Percentiles rank a stretch among this genome's conserved stretches.
Evolutionary conservation across 2,888 invertebrate species (phyloP).

Genomic region (Elmis aenea): DNA sequence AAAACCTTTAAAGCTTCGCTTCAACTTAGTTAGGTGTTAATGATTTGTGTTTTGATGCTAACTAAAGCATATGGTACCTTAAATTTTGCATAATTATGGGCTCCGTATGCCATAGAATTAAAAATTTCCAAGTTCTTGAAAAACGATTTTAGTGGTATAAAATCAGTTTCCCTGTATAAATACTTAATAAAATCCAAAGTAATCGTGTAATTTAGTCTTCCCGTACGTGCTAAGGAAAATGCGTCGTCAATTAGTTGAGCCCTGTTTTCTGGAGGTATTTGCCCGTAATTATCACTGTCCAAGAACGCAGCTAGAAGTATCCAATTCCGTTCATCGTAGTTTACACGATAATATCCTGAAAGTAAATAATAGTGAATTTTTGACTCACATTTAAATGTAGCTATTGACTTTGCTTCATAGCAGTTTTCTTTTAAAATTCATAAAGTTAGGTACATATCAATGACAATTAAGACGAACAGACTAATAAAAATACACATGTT

Average conservation of each 20-base stretch:
- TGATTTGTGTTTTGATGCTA: no score
- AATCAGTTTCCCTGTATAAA: slow-evolving; percentile 54
- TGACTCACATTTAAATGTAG: no score
- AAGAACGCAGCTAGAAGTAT: slow-evolving; percentile 46
- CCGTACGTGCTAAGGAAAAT: slow-evolving; percentile 50
- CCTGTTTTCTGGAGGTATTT: slow-evolving; percentile 54
- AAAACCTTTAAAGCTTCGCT: no score
- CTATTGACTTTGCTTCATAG: no score
- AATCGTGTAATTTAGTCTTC: slow-evolving; percentile 50
- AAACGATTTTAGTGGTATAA: slow-evolving; percentile 52
- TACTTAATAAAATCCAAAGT: slow-evolving; percentile 57
- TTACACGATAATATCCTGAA: slow-evolving; percentile 42
- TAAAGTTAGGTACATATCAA: no score
- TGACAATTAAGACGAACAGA: no score
- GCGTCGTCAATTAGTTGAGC: slow-evolving; percentile 54
- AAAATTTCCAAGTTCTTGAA: not conserved
- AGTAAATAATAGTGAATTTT: no score
- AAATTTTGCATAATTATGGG: not conserved
- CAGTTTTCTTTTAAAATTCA: no score
- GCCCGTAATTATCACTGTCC: slow-evolving; percentile 36
- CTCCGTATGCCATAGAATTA: not conserved
- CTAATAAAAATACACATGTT: no score
- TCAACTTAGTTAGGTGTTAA: no score
- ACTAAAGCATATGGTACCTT: no score
- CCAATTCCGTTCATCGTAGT: slow-evolving; percentile 43